These are phyloP conservation scores for Gobio occitaniae DNA, from an alignment of 2,797 vertebrate species.

Conservation along the genomic window DNA sequence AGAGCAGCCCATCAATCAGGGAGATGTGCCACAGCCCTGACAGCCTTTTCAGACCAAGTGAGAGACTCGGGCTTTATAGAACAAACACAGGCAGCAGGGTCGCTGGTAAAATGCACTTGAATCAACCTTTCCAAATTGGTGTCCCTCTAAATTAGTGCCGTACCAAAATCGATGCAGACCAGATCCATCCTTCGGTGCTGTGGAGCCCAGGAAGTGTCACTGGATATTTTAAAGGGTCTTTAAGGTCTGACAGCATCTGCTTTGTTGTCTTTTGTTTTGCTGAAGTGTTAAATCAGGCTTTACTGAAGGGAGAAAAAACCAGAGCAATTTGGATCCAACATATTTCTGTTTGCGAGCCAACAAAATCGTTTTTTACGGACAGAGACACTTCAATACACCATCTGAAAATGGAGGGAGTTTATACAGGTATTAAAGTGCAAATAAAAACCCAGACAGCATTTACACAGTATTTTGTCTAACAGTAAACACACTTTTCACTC, in stretches of 20 bases:
- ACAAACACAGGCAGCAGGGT: constrained; percentile 20
- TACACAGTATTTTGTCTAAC: not conserved
- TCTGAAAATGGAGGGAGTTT: constrained; percentile 33
- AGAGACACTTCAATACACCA: constrained; percentile 8
- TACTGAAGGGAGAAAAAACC: constrained; percentile 13
- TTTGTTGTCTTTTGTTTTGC: constrained; percentile 19
- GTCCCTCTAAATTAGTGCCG: constrained; percentile 27
- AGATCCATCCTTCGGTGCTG: constrained; percentile 1
- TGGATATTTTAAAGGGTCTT: constrained; percentile 35
- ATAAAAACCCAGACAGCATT: not conserved
- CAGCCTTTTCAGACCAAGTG: constrained; percentile 26
- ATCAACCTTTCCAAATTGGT: constrained; percentile 42
- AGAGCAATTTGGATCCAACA: constrained; percentile 33
- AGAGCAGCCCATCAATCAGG: constrained; percentile 49
- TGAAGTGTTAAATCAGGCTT: constrained; percentile 43
- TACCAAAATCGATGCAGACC: constrained; percentile 32
- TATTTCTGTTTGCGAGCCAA: constrained; percentile 39
- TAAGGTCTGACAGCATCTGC: constrained; percentile 34
- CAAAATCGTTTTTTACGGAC: constrained; percentile 25
- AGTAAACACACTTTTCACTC: not conserved
- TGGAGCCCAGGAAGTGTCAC: constrained; percentile 22
- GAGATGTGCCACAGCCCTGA: constrained; percentile 39
- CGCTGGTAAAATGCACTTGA: constrained; percentile 30
- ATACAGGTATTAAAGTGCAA: constrained; percentile 30
- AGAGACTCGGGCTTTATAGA: constrained; percentile 13